These are phyloP conservation scores for Prolemur simus DNA, from an alignment of 2,113 vertebrate genomes.

Conservation along the genomic window DNA sequence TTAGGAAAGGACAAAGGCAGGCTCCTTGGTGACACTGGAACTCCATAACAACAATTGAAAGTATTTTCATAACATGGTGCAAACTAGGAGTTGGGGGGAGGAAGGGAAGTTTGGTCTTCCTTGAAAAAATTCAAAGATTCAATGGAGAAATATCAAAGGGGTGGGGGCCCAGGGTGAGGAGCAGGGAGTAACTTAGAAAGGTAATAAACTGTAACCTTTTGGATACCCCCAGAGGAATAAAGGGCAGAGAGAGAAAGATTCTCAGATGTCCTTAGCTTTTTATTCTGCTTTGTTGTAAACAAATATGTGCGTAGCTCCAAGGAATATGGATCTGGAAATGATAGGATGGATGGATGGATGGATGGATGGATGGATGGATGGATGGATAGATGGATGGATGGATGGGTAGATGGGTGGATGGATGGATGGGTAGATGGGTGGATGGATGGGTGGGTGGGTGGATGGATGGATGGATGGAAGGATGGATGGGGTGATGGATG, in stretches of 20 bases:
- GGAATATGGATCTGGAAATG: background rate
- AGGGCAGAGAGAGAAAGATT: background rate
- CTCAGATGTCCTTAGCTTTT: background rate
- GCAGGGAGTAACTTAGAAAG: constrained; percentile 52
- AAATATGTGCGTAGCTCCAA: background rate
- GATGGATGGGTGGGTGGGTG: too few relatives aligned
- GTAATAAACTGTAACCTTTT: constrained; percentile 18
- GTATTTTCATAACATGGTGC: constrained; percentile 76
- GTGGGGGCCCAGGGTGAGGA: background rate
- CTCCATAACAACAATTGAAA: constrained; percentile 70
- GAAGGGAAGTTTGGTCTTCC: constrained; percentile 64
- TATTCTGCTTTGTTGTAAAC: background rate
- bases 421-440: background rate
- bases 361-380: too few relatives aligned
- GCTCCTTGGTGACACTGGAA: constrained; percentile 77
- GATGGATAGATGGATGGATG: background rate
- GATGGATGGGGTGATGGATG: fast-evolving
- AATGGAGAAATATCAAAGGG: constrained; percentile 65
- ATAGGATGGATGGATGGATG: background rate
- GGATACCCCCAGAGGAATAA: background rate
- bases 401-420: background rate
- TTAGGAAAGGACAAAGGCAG: constrained; percentile 77
- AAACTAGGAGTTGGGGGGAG: background rate
- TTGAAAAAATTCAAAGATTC: constrained; percentile 75
- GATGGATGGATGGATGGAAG: fast-evolving